phyloP scores from a whole-genome alignment of 2,888 invertebrate genomes.

The Macrophya alboannulata region DNA sequence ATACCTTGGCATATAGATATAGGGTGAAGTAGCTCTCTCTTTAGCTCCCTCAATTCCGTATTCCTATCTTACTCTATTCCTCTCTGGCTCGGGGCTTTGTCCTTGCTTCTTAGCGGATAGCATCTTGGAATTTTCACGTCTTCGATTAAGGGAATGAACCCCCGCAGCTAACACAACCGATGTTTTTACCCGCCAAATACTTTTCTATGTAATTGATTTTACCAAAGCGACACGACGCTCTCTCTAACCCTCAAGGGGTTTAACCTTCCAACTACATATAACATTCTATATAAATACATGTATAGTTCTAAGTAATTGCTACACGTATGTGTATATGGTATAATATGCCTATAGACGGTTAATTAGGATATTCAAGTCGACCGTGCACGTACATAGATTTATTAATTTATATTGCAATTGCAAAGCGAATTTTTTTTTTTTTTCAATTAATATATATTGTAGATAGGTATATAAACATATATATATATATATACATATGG shows the following conservation, averaged over 20 bases:
- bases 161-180: constrained; percentile 27
- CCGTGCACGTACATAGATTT: no score
- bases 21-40: constrained; percentile 26
- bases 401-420: neutral
- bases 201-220: neutral
- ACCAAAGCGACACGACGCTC: neutral
- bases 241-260: neutral
- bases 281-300: neutral
- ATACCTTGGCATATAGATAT: constrained; percentile 65
- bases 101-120: constrained; percentile 55
- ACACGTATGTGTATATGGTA: no score
- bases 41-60: neutral
- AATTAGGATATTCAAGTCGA: neutral
- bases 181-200: constrained; percentile 33
- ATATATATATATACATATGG: neutral
- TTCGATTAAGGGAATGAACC: constrained; percentile 51
- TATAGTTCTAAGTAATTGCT: constrained; percentile 20
- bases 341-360: no score
- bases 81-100: constrained; percentile 50
- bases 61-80: neutral
- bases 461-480: neutral
- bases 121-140: constrained; percentile 53
- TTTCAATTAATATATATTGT: neutral
- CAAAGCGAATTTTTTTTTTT: neutral
- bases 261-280: neutral